Base-by-base conservation (phyloP, 2,113 vertebrate genomes). In the Donacobius atricapilla region DNA sequence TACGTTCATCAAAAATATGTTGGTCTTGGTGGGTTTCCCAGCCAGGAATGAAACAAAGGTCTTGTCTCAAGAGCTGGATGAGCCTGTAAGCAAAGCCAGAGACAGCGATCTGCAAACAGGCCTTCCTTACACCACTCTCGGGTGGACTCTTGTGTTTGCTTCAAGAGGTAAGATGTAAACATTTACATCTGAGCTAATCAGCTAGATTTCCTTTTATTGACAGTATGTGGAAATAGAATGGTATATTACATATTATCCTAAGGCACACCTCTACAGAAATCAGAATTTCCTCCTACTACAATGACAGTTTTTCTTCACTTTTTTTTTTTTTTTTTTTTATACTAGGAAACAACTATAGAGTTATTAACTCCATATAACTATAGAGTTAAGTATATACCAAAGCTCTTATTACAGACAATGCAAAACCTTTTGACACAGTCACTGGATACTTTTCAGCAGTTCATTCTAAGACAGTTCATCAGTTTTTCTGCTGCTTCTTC, bases 1-100 rank as follows among this genome's bases (percentile, higher is more conserved):
- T 91, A 89, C 69, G 94, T 95, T 97, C 83, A 47, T 95, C 48
- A 39, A 31, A 81, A 95, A 88, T 97, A 97, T 44, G 66, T 70
- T 92, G 39, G 90, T 88, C 96, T 88, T 96, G 50, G 75, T 93
- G 75, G 37, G 68, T 83, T 88, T 90, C 70, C 21, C 7, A 2
- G 21, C 6, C 82, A 83, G 69, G 54, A 82, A 79, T 58, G 88
- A 88, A 92, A 57, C 11, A 72, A n/a, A 70, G 33, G 11, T 72
- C 40, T n/a, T 82, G 37, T 65, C 58, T 91, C n/a, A 78, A 54
- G 17, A 88, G 35, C 7, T n/a, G 23, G 15, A 22, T 1, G 1
- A 78, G 37, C 13, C 53, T 72, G n/a, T 65, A 44, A 73, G 48
- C 35, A 60, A 17, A 42, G 37, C 27, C 31, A 83, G 35, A 92